phyloP scores from a whole-genome alignment of 2,113 vertebrate species.

The Lampris incognitus region DNA sequence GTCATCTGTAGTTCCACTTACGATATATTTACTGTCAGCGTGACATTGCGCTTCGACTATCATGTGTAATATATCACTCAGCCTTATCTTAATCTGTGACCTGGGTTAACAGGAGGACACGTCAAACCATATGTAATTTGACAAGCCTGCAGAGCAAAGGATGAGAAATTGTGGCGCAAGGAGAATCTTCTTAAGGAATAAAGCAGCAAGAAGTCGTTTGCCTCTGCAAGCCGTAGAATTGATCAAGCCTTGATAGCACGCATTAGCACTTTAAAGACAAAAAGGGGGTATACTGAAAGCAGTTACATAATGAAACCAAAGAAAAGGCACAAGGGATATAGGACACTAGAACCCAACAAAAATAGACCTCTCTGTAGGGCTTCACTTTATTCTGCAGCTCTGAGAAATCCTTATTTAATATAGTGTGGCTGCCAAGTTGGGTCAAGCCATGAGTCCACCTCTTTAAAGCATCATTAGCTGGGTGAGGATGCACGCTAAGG shows the following conservation, averaged over 20 bases:
- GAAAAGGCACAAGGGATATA: slow-evolving; percentile 10
- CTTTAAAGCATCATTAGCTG: slow-evolving; percentile 5
- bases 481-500: neutral
- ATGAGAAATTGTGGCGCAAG: neutral
- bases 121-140: too few relatives aligned
- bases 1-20: too few relatives aligned
- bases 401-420: neutral
- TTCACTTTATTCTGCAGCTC: neutral
- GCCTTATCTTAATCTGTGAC: too few relatives aligned
- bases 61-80: neutral
- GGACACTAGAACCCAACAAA: neutral
- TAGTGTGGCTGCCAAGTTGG: slow-evolving; percentile 2
- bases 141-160: neutral
- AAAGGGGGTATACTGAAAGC: neutral
- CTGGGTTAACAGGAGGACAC: too few relatives aligned
- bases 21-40: neutral
- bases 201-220: neutral
- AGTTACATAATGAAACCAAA: neutral
- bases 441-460: neutral
- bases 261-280: too few relatives aligned
- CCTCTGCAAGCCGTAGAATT: neutral
- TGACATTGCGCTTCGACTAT: neutral
- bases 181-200: neutral
- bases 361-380: too few relatives aligned
- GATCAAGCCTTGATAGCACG: too few relatives aligned